phyloP scores from a whole-genome alignment of 2,888 invertebrate species.

The Argyresthia albistria region DNA sequence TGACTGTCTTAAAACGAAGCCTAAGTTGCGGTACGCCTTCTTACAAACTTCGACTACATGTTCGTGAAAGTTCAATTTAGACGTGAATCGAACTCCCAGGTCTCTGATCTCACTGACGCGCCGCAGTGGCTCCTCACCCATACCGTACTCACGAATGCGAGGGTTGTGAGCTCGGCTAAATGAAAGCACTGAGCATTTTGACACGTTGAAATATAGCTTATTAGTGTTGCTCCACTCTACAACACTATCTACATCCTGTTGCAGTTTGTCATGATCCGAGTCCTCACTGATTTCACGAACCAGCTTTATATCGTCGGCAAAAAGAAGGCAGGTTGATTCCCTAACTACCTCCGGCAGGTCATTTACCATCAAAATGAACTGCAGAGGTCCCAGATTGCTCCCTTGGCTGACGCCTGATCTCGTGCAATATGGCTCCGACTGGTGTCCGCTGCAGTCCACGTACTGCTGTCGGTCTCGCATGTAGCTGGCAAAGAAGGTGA shows the following conservation, averaged over 20 bases:
- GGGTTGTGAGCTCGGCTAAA: not conserved
- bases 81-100: not conserved
- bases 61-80: not conserved
- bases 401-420: constrained; percentile 3
- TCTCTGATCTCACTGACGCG: not conserved
- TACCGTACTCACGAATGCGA: not conserved
- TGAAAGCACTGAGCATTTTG: not conserved
- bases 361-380: constrained; percentile 1
- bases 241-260: not conserved
- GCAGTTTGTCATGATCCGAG: not conserved
- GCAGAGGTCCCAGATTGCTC: not conserved
- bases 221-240: not conserved
- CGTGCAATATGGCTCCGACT: not conserved
- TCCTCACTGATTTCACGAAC: not conserved
- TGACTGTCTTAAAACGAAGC: not conserved
- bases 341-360: constrained; percentile 1
- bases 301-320: not conserved
- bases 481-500: constrained; percentile 1
- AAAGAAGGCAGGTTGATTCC: not conserved
- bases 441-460: not conserved
- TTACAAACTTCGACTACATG: not conserved
- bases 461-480: not conserved
- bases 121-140: not conserved
- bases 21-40: not conserved
- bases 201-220: not conserved